These are phyloP conservation scores for Bubo blakistoni DNA, from an alignment of 2,113 vertebrate genomes.

Conservation along the genomic window DNA sequence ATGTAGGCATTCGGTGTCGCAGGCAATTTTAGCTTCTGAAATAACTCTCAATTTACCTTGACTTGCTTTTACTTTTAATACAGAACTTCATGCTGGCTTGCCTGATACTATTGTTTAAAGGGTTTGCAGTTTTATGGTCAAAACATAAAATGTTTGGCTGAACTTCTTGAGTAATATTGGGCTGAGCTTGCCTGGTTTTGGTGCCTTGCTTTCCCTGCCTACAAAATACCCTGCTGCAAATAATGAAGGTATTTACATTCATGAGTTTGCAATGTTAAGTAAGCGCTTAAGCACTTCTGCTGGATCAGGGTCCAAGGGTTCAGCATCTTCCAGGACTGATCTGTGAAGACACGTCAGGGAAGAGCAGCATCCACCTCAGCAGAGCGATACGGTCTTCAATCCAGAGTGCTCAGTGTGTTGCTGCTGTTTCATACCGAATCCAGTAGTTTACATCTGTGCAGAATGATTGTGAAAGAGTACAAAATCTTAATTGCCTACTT, in stretches of 20 bases:
- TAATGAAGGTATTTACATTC: neutral
- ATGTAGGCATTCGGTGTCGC: neutral
- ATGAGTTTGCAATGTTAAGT: neutral
- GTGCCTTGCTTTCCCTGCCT: neutral
- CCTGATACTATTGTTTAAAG: neutral
- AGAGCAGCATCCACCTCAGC: neutral
- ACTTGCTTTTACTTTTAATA: neutral
- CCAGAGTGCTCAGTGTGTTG: rapidly evolving
- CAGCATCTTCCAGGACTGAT: neutral
- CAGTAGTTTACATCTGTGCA: neutral
- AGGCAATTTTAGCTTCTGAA: neutral
- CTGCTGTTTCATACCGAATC: neutral
- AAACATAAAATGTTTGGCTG: neutral
- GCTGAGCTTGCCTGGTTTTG: neutral
- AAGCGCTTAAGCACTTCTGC: neutral
- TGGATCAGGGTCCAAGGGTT: neutral
- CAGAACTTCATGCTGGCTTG: neutral
- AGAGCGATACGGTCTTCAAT: rapidly evolving
- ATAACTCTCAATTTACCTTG: neutral
- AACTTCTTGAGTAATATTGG: neutral
- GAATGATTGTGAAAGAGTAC: neutral
- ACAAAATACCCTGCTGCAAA: neutral
- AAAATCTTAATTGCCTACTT: conserved; percentile 36
- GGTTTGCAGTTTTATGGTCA: neutral
- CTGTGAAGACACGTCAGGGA: neutral